A percentile compares a stretch with the other conserved stretches of the same genome.
Evolutionary conservation across 2,113 vertebrate genomes (phyloP).

Genomic region (Dendrocopos noguchii): DNA sequence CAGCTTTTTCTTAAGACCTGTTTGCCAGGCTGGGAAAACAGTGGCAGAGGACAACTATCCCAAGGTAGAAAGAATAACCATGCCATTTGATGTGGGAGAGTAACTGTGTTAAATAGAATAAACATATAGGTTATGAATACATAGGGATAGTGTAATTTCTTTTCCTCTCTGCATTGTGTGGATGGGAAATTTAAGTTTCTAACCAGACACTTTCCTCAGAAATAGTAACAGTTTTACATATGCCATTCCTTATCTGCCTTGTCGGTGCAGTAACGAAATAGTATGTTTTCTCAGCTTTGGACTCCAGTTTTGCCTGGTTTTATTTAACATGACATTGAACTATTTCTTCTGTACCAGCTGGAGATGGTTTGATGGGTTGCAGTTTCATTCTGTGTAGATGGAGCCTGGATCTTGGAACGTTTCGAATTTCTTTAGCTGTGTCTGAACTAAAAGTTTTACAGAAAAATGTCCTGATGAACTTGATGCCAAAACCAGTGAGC

Average conservation of each 20-base stretch:
- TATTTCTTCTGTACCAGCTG: not conserved
- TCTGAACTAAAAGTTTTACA: slow-evolving; percentile 9
- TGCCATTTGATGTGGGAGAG: not conserved
- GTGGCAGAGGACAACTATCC: not conserved
- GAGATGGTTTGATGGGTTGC: not conserved
- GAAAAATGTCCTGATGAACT: slow-evolving; percentile 46
- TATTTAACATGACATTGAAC: not conserved
- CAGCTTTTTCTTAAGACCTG: not conserved
- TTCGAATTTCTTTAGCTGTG: slow-evolving; percentile 14
- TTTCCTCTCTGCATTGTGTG: not conserved
- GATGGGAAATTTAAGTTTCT: not conserved
- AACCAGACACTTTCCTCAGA: not conserved
- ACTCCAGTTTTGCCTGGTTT: not conserved
- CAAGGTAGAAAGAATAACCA: rapidly evolving
- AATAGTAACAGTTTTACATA: not conserved
- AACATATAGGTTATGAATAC: not conserved
- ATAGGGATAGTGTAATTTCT: rapidly evolving
- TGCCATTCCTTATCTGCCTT: not conserved
- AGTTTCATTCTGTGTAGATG: not conserved
- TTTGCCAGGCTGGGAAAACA: not conserved
- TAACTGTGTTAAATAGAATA: not conserved
- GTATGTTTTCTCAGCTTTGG: not conserved
- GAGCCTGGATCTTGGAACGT: not conserved
- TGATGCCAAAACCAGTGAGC: slow-evolving; percentile 53
- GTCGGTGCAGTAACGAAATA: not conserved